Percentiles rank a stretch among this genome's conserved stretches.
phyloP scores from a whole-genome alignment of 2,888 invertebrate species.

The Capitulum mitella region DNA sequence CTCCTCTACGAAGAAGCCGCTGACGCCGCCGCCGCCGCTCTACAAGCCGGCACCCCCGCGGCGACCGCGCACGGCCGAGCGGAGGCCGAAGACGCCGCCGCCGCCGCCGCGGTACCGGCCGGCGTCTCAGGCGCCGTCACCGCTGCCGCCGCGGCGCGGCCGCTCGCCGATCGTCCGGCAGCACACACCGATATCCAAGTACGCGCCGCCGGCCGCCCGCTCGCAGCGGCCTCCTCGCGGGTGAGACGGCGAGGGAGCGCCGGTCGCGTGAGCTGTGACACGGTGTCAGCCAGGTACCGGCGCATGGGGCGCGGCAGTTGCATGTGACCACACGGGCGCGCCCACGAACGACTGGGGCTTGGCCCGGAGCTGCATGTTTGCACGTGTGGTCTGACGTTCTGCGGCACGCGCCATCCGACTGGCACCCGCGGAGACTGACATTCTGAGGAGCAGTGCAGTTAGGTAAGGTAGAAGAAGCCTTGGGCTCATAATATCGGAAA shows the following conservation, averaged over 20 bases:
- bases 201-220: slow-evolving; percentile 33
- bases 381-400: too few relatives aligned
- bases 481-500: too few relatives aligned
- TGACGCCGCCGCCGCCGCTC: slow-evolving; percentile 26
- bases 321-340: too few relatives aligned
- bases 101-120: slow-evolving; percentile 26
- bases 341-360: too few relatives aligned
- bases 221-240: slow-evolving; percentile 26
- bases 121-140: slow-evolving; percentile 25
- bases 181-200: slow-evolving; percentile 28
- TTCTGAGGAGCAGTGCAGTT: too few relatives aligned
- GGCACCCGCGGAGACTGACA: too few relatives aligned
- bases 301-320: too few relatives aligned
- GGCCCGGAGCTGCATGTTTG: too few relatives aligned
- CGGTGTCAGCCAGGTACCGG: too few relatives aligned
- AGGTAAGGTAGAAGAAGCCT: too few relatives aligned
- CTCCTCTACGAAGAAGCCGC: not conserved
- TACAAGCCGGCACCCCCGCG: slow-evolving; percentile 15
- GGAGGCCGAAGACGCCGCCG: slow-evolving; percentile 26
- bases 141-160: slow-evolving; percentile 26
- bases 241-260: not conserved
- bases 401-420: too few relatives aligned
- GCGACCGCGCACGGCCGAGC: slow-evolving; percentile 27
- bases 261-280: too few relatives aligned
- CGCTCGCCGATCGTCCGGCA: slow-evolving; percentile 18